Evolutionary conservation across 2,113 vertebrate genomes (phyloP), one percentile per base, ranked within the genome.

Genomic region (Calypte anna): DNA sequence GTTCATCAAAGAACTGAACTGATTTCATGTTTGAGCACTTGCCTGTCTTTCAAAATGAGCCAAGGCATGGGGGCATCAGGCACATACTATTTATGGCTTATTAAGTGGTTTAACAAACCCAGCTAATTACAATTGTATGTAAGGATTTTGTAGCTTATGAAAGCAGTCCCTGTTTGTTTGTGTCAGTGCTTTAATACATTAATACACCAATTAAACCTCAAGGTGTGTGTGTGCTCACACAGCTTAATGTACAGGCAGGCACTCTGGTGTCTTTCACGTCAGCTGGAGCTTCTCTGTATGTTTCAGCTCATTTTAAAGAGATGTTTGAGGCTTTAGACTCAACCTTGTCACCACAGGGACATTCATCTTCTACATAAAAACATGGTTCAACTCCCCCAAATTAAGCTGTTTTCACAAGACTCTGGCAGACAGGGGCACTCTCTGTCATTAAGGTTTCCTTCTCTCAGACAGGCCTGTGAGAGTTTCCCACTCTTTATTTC

Each of bases 121-220:
- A 66, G 78, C 31, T 94, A 96, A 96, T 85, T 92, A 78, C 93
- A 81, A 7, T 36, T 36, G 40, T 82, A 77, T 75, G 93, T 78
- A 91, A 96, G 89, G 91, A 87, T 96, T 94, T 96, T 67, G 80
- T 84, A 59, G 80, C 82, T 91, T 81, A 87, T 50, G 82, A 90
- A 92, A 96, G 66, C 50, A 6, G 73, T 69, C 62, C 44, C 80
- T 93, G 81, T 96, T 94, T 94, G 87, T 96, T 93, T 93, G 73
- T 96, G 75, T 93, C 96, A 67, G 31, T 91, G 70, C 72, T 90
- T 96, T 94, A 83, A 82, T 79, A 79, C 94, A 58, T 93, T 90
- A 92, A 91, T 74, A 86, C 72, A 86, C 31, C 94, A 94, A 79
- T 95, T 64, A 82, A 94, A 88, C 54, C 77, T 64, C 2, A 2